Base-by-base conservation (phyloP, 2,113 vertebrate genomes). In the Zapus hudsonius region DNA sequence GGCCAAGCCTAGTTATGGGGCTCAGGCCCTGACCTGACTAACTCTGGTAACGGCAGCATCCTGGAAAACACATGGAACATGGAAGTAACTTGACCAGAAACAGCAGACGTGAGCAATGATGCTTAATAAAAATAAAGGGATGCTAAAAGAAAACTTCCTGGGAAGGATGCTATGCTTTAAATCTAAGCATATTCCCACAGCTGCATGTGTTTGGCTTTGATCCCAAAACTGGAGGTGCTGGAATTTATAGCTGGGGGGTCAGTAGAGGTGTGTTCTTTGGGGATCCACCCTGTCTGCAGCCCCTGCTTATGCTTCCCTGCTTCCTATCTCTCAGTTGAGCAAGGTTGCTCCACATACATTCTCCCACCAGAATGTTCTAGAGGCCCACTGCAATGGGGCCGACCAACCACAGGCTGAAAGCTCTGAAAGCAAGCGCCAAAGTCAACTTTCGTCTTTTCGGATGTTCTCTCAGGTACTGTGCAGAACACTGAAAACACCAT, bases 1-100 rank as follows among this genome's bases (percentile, higher is more conserved):
- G 20, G 61, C 61, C 61, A 63, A 63, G 61, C 61, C 61, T 27
- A 63, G 61, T 63, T 27, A 20, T 63, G 61, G 61, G 20, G 16
- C 20, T 22, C 20, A 63, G 20, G 61, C 7, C 27, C 25, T 63
- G 4, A 59, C 22, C 3, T 59, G 57, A 20, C 57, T 20, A 9
- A 63, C 61, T 38, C 55, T 91, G 95, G 47, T 42, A 86, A 89
- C 74, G 91, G 27, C 25, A 90, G 42, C 66, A 15, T 36, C 27
- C 59, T 70, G 29, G 44, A 73, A 95, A 87, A 74, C 42, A 92
- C 23, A n/a, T n/a, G n/a, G 52, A 70, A 93, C n/a, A 64, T 4
- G 15, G 70, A 92, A 87, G 36, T 42, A 80, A 78, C 31, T 83
- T 44, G 83, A 90, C 84, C n/a, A 81, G 23, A 89, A 38, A 89